Conservation (phyloP, 2,113 vertebrate species). For the Gymnogyps californianus region DNA sequence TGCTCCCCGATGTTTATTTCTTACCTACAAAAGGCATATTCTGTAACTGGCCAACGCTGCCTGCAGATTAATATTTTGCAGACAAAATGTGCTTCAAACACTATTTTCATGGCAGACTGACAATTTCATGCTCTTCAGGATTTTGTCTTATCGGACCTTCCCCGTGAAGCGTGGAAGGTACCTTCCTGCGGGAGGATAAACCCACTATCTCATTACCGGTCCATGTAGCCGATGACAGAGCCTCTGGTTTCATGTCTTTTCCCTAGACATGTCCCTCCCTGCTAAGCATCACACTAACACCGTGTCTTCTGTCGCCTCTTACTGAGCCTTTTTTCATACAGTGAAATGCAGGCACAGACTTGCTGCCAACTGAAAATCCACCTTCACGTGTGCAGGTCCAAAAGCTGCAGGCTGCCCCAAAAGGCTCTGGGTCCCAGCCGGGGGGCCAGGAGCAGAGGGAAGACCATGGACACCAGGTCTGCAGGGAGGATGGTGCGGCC, state of each 20-base stretch:
- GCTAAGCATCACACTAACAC: background rate
- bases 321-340: background rate
- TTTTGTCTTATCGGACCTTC: background rate
- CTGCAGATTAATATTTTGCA: background rate
- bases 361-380: background rate
- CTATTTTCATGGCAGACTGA: background rate
- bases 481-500: background rate
- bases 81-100: background rate
- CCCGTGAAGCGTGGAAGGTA: background rate
- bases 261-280: background rate
- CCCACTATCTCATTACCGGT: background rate
- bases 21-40: background rate
- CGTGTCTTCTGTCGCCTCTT: background rate
- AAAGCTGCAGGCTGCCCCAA: background rate
- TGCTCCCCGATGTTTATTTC: background rate
- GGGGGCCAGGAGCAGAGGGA: background rate
- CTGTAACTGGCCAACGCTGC: background rate
- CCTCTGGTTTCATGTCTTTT: background rate
- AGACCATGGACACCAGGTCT: background rate
- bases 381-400: background rate
- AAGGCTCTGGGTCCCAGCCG: background rate
- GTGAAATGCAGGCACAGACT: background rate
- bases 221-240: background rate
- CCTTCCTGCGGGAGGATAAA: constrained; percentile 3
- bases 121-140: background rate